Evolutionary conservation across 2,888 invertebrate species (phyloP), one percentile per base, ranked within the genome.

Genomic region (Heteromurus nitidus): DNA sequence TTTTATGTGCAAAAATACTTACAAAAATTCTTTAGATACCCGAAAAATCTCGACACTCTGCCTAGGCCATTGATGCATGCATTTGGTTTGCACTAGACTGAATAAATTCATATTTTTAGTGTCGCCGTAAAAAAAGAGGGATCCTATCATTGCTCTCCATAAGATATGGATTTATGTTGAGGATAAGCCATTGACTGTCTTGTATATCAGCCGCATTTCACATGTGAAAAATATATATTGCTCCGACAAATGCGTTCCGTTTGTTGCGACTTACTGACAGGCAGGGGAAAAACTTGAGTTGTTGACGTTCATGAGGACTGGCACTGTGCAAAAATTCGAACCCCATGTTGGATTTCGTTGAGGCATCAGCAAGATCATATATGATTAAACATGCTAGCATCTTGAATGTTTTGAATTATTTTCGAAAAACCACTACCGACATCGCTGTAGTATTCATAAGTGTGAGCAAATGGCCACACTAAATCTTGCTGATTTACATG

Each of bases 371-470:
- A 60, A 31, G n/a, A n/a, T n/a, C n/a, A n/a, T 68, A 22, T 53
- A n/a, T 30, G 11, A 22, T n/a, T 47, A n/a, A 1, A 74, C 58
- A 65, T 22, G 22, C 55, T 75, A 55, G 68, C 65, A 60, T 22
- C 76, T 68, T 68, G 24, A 76, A 76, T 76, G 68, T 58, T 76
- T 76, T 30, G 47, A 47, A 76, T 31, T 31, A 18, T 20, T 31
- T 53, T 22, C 22, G n/a, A n/a, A n/a, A 44, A 20, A 44, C 44
- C 42, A 22, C 22, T 22, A 7, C 36, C 64, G 22, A n/a, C n/a
- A n/a, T n/a, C n/a, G n/a, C n/a, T n/a, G n/a, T n/a, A n/a, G n/a
- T n/a, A n/a, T n/a, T n/a, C n/a, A n/a, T n/a, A n/a, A n/a, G n/a
- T n/a, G n/a, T n/a, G n/a, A n/a, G n/a, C 36, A 36, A 36, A 36